phyloP scores from a whole-genome alignment of 2,797 vertebrate genomes.

The Platyrinchus mystaceus region DNA sequence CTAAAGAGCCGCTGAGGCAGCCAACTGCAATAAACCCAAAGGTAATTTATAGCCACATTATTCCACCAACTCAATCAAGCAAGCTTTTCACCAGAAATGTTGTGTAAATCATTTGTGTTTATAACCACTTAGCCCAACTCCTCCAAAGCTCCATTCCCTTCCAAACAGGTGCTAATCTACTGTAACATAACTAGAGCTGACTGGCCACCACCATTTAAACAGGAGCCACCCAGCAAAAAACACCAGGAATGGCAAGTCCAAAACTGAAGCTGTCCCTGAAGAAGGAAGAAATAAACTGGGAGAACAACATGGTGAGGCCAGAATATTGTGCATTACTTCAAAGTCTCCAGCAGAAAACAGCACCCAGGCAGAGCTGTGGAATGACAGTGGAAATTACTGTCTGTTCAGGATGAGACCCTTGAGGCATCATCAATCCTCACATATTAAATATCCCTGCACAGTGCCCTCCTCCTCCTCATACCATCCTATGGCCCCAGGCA shows the following conservation, averaged over 20 bases:
- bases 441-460: background rate
- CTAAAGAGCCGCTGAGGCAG: background rate
- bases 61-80: background rate
- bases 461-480: background rate
- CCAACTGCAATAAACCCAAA: background rate
- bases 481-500: background rate
- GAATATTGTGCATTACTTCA: background rate
- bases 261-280: background rate
- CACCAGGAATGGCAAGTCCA: background rate
- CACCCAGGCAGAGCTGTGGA: background rate
- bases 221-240: background rate
- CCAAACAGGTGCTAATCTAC: background rate
- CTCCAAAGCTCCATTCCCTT: background rate
- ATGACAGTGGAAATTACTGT: background rate
- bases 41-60: constrained; percentile 1
- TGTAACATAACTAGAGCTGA: background rate
- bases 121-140: background rate
- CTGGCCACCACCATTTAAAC: background rate
- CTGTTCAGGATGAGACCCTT: background rate
- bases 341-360: background rate
- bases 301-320: background rate
- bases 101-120: constrained; percentile 1
- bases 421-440: background rate
- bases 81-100: background rate
- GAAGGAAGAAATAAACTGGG: background rate